A percentile compares a stretch with the other conserved stretches of the same genome.
These are phyloP conservation scores for Coremacera marginata DNA, from an alignment of 2,888 invertebrate species.

Conservation along the genomic window DNA sequence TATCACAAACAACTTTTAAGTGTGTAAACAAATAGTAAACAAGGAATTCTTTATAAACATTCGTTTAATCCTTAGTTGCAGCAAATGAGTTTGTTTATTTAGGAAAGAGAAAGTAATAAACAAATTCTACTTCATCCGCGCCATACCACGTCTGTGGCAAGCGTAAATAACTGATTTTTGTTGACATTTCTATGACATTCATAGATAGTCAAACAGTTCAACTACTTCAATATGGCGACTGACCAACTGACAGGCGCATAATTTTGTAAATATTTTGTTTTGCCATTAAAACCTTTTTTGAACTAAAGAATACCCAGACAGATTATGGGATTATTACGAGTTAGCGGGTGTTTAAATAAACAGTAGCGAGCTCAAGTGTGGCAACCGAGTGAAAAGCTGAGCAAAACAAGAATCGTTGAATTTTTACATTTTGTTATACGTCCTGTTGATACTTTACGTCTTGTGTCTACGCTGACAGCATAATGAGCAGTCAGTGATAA, in stretches of 20 bases:
- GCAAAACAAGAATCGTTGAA: neutral
- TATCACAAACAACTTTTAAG: too few species aligned
- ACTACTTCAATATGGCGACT: neutral
- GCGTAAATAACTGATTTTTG: neutral
- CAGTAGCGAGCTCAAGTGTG: constrained; percentile 16
- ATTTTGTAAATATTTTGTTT: neutral
- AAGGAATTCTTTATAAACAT: neutral
- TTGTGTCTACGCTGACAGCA: neutral
- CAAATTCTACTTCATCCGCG: neutral
- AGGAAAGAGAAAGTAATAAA: neutral
- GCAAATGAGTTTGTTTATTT: neutral
- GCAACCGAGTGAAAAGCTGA: neutral
- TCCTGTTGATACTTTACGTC: neutral
- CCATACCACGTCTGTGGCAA: neutral
- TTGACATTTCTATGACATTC: constrained; percentile 10
- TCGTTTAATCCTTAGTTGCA: neutral
- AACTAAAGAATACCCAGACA: neutral
- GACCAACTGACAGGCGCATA: constrained; percentile 13
- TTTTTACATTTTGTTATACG: neutral
- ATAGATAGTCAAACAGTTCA: neutral
- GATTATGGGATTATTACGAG: neutral
- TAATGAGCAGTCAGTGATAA: neutral
- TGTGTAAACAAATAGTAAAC: neutral
- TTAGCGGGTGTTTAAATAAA: constrained; percentile 16
- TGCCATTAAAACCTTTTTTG: neutral